phyloP scores from a whole-genome alignment of 1,140 invertebrate genomes.

The Drosophila nebulosa region DNA sequence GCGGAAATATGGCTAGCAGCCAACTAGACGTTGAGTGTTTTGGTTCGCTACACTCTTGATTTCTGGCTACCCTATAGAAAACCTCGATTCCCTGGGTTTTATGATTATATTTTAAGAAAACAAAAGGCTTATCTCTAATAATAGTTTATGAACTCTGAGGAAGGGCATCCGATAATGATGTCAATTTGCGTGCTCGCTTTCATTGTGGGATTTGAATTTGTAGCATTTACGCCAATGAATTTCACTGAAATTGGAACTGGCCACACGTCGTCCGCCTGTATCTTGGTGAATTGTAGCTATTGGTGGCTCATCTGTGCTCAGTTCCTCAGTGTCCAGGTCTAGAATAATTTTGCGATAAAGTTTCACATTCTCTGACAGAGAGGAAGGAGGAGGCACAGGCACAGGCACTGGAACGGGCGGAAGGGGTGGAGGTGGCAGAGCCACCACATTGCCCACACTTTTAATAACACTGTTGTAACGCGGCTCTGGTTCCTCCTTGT shows the following conservation, averaged over 20 bases:
- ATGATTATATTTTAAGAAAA: not conserved
- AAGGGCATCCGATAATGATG: not conserved
- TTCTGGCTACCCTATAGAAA: constrained; percentile 12
- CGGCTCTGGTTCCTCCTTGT: constrained; percentile 10
- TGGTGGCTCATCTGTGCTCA: constrained; percentile 27
- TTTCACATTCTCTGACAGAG: constrained; percentile 52
- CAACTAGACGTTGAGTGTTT: constrained; percentile 30
- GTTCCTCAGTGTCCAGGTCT: constrained; percentile 63
- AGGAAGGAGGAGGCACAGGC: not conserved
- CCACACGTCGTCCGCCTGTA: constrained; percentile 5
- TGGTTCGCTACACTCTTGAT: constrained; percentile 30
- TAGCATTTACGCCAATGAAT: constrained; percentile 58
- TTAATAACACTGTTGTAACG: constrained; percentile 65
- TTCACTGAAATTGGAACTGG: constrained; percentile 57
- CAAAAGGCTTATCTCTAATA: not conserved
- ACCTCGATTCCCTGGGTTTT: not conserved
- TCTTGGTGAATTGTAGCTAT: not conserved
- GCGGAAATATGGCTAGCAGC: constrained; percentile 56
- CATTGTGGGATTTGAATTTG: constrained; percentile 57
- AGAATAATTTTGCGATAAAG: constrained; percentile 73
- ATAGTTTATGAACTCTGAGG: constrained; percentile 3
- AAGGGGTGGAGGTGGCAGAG: constrained; percentile 11
- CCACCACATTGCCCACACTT: constrained; percentile 65
- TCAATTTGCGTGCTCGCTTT: constrained; percentile 56
- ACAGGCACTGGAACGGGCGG: not conserved